A percentile compares a stretch with the other conserved stretches of the same genome.
Evolutionary conservation across 2,797 vertebrate genomes (phyloP).

Genomic region (Hozukius guyotensis): DNA sequence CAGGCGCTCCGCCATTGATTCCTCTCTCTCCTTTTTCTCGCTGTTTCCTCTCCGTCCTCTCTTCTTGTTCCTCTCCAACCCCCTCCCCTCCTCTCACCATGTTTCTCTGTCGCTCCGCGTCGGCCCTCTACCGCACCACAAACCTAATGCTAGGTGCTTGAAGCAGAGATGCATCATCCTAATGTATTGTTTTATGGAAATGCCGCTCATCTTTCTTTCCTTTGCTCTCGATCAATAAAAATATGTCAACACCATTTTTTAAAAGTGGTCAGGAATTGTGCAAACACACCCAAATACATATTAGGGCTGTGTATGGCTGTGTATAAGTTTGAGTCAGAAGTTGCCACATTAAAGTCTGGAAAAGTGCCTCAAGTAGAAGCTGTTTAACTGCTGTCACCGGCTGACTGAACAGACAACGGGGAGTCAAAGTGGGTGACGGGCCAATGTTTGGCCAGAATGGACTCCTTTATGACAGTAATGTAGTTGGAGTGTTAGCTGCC

Average conservation of each 20-base stretch:
- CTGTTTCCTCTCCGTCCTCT: conserved; percentile 30
- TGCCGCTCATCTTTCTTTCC: conserved; percentile 28
- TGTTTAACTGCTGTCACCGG: conserved; percentile 72
- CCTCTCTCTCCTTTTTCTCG: conserved; percentile 50
- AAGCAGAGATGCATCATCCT: conserved; percentile 49
- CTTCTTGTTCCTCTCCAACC: conserved; percentile 39
- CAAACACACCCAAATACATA: conserved; percentile 25
- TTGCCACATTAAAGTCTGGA: conserved; percentile 66
- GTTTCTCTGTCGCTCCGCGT: conserved; percentile 47
- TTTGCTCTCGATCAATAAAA: conserved; percentile 45
- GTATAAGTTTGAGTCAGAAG: conserved; percentile 51
- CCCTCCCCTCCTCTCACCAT: conserved; percentile 38
- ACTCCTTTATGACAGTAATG: conserved; percentile 80
- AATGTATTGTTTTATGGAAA: conserved; percentile 57
- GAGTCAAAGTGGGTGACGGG: conserved; percentile 75
- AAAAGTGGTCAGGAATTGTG: conserved; percentile 13
- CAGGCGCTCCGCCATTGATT: conserved; percentile 82
- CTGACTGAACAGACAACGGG: conserved; percentile 75
- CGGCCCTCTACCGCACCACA: conserved; percentile 2
- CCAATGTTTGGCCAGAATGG: conserved; percentile 76
- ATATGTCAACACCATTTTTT: conserved; percentile 30
- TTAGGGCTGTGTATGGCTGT: not conserved
- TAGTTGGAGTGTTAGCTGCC: conserved; percentile 77
- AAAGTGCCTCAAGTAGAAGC: conserved; percentile 70
- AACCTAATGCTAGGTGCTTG: conserved; percentile 12